These are phyloP conservation scores for Poecilus cupreus DNA, from an alignment of 2,888 invertebrate species.

Conservation along the genomic window DNA sequence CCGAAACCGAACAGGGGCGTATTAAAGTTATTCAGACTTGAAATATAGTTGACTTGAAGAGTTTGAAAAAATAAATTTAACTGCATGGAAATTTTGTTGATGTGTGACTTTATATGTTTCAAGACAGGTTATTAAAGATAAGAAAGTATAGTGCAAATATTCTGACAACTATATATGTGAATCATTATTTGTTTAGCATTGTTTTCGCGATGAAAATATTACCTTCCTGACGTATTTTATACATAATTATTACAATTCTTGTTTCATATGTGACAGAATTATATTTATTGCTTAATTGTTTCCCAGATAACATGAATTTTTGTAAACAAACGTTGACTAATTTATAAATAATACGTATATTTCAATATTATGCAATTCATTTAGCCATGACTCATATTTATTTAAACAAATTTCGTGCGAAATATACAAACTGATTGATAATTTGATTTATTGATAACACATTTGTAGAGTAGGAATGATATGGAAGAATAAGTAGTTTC, in stretches of 20 bases:
- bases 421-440: too few relatives aligned
- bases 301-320: not conserved
- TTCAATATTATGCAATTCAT: too few relatives aligned
- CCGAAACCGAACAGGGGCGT: slow-evolving; percentile 34
- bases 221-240: not conserved
- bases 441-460: too few relatives aligned
- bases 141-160: not conserved
- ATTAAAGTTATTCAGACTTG: slow-evolving; percentile 23
- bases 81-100: not conserved
- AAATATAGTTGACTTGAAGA: not conserved
- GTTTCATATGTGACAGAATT: not conserved
- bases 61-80: not conserved
- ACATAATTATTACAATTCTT: not conserved
- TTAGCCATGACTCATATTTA: too few relatives aligned
- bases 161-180: slow-evolving; percentile 22
- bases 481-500: too few relatives aligned
- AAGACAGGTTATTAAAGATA: not conserved
- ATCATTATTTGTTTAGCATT: slow-evolving; percentile 12
- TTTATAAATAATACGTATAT: not conserved
- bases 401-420: too few relatives aligned
- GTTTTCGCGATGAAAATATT: slow-evolving; percentile 2
- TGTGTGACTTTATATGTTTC: not conserved
- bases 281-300: not conserved
- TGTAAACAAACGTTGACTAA: not conserved
- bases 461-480: too few relatives aligned